These are phyloP conservation scores for Parascotia fuliginaria DNA, from an alignment of 2,888 invertebrate species.

Conservation along the genomic window DNA sequence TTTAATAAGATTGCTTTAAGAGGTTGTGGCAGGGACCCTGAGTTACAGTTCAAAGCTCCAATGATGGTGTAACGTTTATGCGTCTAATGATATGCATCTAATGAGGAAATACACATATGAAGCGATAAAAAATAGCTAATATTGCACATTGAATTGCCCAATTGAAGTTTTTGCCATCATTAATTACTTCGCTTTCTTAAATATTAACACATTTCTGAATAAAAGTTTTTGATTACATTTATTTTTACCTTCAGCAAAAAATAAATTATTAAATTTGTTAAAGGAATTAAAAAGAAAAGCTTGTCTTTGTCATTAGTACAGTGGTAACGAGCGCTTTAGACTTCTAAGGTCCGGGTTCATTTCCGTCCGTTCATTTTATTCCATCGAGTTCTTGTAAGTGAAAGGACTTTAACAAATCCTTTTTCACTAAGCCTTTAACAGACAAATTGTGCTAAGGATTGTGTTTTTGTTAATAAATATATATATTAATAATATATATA, in stretches of 20 bases:
- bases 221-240: not conserved
- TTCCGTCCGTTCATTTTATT: constrained; percentile 13
- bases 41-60: too few relatives aligned
- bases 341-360: constrained; percentile 7
- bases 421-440: constrained; percentile 2
- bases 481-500: too few relatives aligned
- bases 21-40: too few relatives aligned
- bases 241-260: not conserved
- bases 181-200: too few relatives aligned
- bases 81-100: too few relatives aligned
- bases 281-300: not conserved
- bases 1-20: too few relatives aligned
- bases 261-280: not conserved
- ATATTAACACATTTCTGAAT: too few relatives aligned
- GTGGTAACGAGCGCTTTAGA: constrained; percentile 8
- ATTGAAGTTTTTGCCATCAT: too few relatives aligned
- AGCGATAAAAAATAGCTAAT: too few relatives aligned
- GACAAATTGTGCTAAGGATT: not conserved
- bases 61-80: too few relatives aligned
- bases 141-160: too few relatives aligned
- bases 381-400: constrained; percentile 3
- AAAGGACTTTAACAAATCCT: constrained; percentile 10
- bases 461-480: not conserved
- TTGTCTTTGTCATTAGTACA: constrained; percentile 6
- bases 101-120: too few relatives aligned